Evolutionary conservation across 2,113 vertebrate species (phyloP), one percentile per base, ranked within the genome.

Genomic region (Oostethus manadensis): DNA sequence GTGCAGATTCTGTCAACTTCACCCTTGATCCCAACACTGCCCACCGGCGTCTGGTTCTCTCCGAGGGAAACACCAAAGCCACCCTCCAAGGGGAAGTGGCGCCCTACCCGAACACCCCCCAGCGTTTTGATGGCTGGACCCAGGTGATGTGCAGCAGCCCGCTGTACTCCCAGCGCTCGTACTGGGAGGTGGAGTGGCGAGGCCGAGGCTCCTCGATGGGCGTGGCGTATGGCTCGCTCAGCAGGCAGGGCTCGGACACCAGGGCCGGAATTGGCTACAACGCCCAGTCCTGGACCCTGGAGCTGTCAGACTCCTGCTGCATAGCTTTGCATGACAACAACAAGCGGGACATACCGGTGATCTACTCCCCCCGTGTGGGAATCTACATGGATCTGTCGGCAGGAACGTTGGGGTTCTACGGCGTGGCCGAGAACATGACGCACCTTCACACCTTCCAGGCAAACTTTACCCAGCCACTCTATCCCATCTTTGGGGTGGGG

Each of bases 271-370:
- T 93, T 16, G 92, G 79, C 0, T 91, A 92, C 60, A 94, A 94
- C 26, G 80, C 80, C 54, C 91, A 90, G 65, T 95, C 92, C 1
- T 93, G 92, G 92, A 91, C 89, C 60, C 72, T 92, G 68, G 88
- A 92, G 58, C 84, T 89, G 84, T 93, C 91, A 0, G 91, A 93
- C 68, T 93, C 90, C 60, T 88, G 87, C 50, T 93, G 93, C 78
- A 81, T 83, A 0, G 93, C 90, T 23, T 86, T 92, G 91, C 91
- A 93, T 57, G 89, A 87, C 44, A 92, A 91, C 46, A 60, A 86
- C n/a, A 92, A 93, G 81, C 82, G 54, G 1, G 85, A 87, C 0
- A 85, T 94, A 46, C 82, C 83, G 0, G 87, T 86, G 10, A 75
- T 54, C n/a, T 87, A 89, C 60, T 91, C 89, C 17, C 88, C 74